Evolutionary conservation across 2,797 vertebrate genomes (phyloP).

Genomic region (Dipus sagitta): DNA sequence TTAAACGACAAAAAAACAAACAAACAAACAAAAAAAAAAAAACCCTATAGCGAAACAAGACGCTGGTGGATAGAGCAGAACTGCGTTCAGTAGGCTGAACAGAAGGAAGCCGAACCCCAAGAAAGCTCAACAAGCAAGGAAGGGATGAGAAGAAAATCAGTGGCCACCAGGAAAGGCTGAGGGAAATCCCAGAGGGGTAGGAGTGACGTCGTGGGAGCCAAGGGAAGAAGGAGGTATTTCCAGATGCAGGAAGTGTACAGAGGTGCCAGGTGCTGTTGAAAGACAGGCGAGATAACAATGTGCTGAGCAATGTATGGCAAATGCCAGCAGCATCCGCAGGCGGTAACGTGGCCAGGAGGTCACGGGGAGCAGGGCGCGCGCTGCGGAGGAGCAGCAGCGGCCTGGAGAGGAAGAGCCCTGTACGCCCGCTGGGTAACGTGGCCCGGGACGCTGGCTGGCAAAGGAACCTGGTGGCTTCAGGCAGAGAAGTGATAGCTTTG

Average conservation of each 20-base stretch:
- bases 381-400: not conserved
- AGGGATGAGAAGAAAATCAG: not conserved
- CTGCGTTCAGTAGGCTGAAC: not conserved
- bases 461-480: not conserved
- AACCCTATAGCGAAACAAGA: conserved; percentile 36
- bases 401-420: not conserved
- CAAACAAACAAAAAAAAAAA: not conserved
- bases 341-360: not conserved
- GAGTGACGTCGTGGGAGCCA: conserved; percentile 27
- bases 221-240: not conserved
- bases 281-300: not conserved
- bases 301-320: not conserved
- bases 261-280: not conserved
- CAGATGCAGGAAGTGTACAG: not conserved
- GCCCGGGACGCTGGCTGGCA: not conserved
- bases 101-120: not conserved
- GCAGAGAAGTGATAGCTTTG: conserved; percentile 15
- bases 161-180: not conserved
- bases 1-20: too few relatives aligned
- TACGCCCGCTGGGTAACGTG: not conserved
- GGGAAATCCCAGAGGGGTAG: conserved; percentile 6
- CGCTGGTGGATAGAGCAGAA: not conserved
- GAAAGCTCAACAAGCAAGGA: not conserved
- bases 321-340: not conserved
- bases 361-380: not conserved